A percentile compares a stretch with the other conserved stretches of the same genome.
Conservation (phyloP, 2,797 vertebrate species). For the Gallinago solitaria region DNA sequence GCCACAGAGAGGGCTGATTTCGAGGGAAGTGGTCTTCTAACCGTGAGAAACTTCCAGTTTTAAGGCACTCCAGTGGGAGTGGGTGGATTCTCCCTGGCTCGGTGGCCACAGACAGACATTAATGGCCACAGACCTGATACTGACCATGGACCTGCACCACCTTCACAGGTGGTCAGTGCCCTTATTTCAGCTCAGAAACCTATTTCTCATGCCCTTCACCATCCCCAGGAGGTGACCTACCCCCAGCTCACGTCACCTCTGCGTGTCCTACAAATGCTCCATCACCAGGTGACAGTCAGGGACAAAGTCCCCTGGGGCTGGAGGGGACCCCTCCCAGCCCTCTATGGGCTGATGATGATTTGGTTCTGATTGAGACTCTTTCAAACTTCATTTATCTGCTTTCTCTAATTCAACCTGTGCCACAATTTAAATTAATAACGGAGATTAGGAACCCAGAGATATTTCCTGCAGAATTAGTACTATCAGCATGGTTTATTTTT, state of each 20-base stretch:
- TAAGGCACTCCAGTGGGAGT: neutral
- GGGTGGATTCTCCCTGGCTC: neutral
- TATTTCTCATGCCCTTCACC: accelerated
- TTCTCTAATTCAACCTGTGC: neutral
- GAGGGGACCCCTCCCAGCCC: neutral
- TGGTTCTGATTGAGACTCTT: neutral
- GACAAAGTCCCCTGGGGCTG: neutral
- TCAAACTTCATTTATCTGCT: neutral
- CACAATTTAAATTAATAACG: neutral
- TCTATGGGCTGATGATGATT: accelerated
- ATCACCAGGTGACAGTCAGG: accelerated
- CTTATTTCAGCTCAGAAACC: neutral
- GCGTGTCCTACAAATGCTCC: neutral
- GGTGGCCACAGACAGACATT: accelerated
- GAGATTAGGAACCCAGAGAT: neutral
- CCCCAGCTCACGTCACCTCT: accelerated
- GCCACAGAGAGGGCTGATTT: neutral
- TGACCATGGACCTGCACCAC: neutral
- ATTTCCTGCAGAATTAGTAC: neutral
- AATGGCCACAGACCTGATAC: accelerated
- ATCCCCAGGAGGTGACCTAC: neutral
- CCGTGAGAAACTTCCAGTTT: neutral
- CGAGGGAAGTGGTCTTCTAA: neutral
- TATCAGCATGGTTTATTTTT: neutral
- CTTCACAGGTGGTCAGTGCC: neutral